phyloP scores from a whole-genome alignment of 2,113 vertebrate species.

The Rhabdornis inornatus region DNA sequence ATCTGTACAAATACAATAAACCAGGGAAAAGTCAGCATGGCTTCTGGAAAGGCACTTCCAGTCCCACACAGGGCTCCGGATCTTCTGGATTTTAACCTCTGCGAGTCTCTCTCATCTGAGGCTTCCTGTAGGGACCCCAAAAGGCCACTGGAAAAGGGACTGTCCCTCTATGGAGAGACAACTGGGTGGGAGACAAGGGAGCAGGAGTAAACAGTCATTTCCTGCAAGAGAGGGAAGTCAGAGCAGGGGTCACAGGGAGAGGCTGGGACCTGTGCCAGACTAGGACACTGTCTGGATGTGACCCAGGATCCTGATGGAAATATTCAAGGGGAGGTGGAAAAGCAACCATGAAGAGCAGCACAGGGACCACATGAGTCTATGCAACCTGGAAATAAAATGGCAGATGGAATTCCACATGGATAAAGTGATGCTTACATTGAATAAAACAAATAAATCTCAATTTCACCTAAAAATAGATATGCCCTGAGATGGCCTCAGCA shows the following conservation, averaged over 20 bases:
- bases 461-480: neutral
- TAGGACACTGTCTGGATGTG: neutral
- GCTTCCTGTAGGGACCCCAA: neutral
- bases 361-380: neutral
- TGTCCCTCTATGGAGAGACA: neutral
- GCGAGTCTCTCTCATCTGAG: accelerated
- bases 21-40: neutral
- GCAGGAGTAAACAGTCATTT: neutral
- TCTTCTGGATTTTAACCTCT: neutral
- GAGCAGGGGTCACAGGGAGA: neutral
- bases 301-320: neutral
- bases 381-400: neutral
- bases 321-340: neutral
- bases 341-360: neutral
- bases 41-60: neutral
- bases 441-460: neutral
- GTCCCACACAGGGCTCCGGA: neutral
- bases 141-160: neutral
- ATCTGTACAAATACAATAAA: neutral
- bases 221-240: neutral
- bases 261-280: neutral
- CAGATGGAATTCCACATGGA: neutral
- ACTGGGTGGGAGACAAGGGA: neutral
- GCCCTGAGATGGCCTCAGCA: neutral
- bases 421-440: neutral